Evolutionary conservation across 2,113 vertebrate species (phyloP).

Genomic region (Serinus canaria): DNA sequence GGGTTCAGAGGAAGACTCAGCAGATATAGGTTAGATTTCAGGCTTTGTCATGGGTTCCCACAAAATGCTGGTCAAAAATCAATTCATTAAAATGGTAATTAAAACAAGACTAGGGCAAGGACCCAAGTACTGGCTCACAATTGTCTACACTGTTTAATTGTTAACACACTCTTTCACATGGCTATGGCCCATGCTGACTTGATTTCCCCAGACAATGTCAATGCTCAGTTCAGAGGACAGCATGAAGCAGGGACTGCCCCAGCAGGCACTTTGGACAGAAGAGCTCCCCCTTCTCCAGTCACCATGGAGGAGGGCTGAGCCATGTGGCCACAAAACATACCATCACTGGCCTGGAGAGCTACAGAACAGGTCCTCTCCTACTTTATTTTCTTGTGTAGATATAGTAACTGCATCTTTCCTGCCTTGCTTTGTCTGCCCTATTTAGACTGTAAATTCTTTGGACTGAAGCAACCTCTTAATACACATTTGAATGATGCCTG

Average conservation of each 20-base stretch:
- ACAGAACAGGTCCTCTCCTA: neutral
- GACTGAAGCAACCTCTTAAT: neutral
- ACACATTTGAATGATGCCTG: slow-evolving; percentile 9
- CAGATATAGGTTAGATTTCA: slow-evolving; percentile 32
- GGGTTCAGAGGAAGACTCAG: neutral
- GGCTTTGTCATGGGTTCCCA: neutral
- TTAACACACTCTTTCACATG: slow-evolving; percentile 2
- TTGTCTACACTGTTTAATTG: slow-evolving; percentile 32
- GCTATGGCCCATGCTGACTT: neutral
- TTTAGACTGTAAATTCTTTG: slow-evolving; percentile 33
- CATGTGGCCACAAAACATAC: neutral
- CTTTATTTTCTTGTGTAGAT: slow-evolving; percentile 11
- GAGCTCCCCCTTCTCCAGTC: neutral
- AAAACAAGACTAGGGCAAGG: slow-evolving; percentile 15
- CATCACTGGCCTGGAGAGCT: neutral
- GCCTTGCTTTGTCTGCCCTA: neutral
- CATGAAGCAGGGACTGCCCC: neutral
- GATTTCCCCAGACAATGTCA: slow-evolving; percentile 39
- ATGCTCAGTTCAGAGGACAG: neutral
- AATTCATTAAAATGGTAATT: slow-evolving; percentile 13
- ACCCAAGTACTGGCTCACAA: neutral
- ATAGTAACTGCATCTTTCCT: neutral
- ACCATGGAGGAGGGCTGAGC: neutral
- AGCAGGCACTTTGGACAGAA: neutral
- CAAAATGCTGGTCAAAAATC: neutral